These are phyloP conservation scores for Ophion obscuratus DNA, from an alignment of 2,888 invertebrate genomes.

Conservation along the genomic window DNA sequence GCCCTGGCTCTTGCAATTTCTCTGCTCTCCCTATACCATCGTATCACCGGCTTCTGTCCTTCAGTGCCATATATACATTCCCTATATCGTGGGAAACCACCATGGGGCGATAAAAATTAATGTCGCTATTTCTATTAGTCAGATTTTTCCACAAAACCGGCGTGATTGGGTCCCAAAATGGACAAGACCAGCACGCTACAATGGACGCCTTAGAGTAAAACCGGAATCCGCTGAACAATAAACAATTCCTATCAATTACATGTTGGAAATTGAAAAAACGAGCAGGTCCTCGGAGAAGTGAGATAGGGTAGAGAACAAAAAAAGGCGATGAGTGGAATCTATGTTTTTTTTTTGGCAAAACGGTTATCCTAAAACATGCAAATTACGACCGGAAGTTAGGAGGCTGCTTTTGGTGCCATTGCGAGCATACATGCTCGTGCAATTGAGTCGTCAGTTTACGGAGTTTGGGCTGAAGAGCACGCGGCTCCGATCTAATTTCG, in stretches of 20 bases:
- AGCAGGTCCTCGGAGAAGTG: too few species aligned
- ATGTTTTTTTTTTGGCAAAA: neutral
- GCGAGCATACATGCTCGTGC: slow-evolving; percentile 28
- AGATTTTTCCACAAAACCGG: neutral
- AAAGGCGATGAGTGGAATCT: too few species aligned
- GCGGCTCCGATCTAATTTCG: slow-evolving; percentile 81
- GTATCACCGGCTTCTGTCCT: slow-evolving; percentile 7
- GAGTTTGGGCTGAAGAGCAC: slow-evolving; percentile 64
- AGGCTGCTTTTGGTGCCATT: neutral
- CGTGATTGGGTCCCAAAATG: too few species aligned
- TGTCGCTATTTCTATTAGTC: neutral
- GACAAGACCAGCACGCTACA: too few species aligned
- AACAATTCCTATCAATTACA: too few species aligned
- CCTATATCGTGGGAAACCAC: slow-evolving; percentile 1
- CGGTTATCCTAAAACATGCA: neutral
- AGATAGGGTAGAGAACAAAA: too few species aligned
- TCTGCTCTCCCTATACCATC: slow-evolving; percentile 12
- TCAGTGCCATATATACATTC: slow-evolving; percentile 11
- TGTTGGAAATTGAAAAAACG: too few species aligned
- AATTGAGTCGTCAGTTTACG: slow-evolving; percentile 9
- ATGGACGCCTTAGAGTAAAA: too few species aligned
- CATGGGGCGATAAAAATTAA: neutral
- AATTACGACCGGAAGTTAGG: neutral
- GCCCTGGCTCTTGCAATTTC: slow-evolving; percentile 27
- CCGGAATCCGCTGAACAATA: too few species aligned